A percentile compares a stretch with the other conserved stretches of the same genome.
These are phyloP conservation scores for Drosophila limbata DNA, from an alignment of 2,888 invertebrate genomes.

Conservation along the genomic window DNA sequence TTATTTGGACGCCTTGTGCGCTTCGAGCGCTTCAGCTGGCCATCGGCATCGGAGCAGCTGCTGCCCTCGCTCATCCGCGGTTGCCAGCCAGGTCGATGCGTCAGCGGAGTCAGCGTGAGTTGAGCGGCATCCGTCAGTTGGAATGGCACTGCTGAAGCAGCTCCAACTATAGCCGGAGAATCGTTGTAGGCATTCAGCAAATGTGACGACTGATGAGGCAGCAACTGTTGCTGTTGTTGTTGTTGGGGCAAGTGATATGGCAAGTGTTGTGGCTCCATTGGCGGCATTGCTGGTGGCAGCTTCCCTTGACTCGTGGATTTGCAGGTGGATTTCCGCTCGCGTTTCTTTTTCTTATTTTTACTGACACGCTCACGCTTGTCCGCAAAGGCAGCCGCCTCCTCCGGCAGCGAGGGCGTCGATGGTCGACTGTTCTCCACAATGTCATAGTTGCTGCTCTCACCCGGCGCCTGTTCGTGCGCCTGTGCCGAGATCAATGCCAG, in stretches of 20 bases:
- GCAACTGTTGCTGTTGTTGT: slow-evolving; percentile 12
- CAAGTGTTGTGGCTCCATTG: slow-evolving; percentile 6
- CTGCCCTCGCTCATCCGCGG: slow-evolving; percentile 83
- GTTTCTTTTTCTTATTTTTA: slow-evolving; percentile 89
- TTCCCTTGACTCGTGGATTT: slow-evolving; percentile 56
- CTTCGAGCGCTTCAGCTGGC: slow-evolving; percentile 89
- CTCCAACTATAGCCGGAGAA: neutral
- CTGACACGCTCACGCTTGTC: slow-evolving; percentile 82
- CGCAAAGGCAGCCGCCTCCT: slow-evolving; percentile 79
- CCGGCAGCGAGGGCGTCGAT: slow-evolving; percentile 87
- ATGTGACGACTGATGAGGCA: slow-evolving; percentile 2
- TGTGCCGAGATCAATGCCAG: slow-evolving; percentile 88
- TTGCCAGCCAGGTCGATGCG: slow-evolving; percentile 60
- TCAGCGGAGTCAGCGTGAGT: slow-evolving; percentile 56
- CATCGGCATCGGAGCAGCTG: slow-evolving; percentile 87
- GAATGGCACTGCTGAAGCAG: slow-evolving; percentile 12
- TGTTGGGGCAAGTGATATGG: slow-evolving; percentile 4
- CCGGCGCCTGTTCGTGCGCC: slow-evolving; percentile 87
- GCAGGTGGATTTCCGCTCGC: slow-evolving; percentile 87
- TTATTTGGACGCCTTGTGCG: slow-evolving; percentile 93
- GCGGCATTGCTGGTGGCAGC: neutral
- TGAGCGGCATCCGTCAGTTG: slow-evolving; percentile 50
- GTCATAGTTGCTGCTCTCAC: slow-evolving; percentile 85
- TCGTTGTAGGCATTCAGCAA: slow-evolving; percentile 8
- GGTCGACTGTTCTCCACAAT: slow-evolving; percentile 89